Percentiles rank a stretch among this genome's conserved stretches.
These are phyloP conservation scores for Fregetta grallaria DNA, from an alignment of 2,113 vertebrate genomes.

Conservation along the genomic window DNA sequence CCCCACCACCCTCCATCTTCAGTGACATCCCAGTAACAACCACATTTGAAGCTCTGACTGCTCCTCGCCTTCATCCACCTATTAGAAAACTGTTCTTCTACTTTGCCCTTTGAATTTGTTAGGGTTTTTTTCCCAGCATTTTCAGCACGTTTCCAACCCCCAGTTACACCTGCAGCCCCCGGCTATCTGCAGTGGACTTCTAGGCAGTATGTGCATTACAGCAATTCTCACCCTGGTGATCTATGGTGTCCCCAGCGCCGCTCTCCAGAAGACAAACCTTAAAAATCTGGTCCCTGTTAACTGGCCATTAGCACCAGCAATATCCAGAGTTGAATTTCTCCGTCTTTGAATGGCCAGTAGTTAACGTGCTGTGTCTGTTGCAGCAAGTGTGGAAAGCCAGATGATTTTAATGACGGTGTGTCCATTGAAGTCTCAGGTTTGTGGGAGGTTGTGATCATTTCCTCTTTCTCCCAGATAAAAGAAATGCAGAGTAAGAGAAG, in stretches of 20 bases:
- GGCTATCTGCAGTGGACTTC: neutral
- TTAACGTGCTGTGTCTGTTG: neutral
- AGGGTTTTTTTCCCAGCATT: rapidly evolving
- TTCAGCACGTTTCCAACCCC: neutral
- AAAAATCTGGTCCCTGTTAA: neutral
- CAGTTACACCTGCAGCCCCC: neutral
- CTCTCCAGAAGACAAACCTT: neutral
- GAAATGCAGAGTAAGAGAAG: neutral
- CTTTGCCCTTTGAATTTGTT: neutral
- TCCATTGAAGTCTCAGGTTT: neutral
- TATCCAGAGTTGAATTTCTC: neutral
- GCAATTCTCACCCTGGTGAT: neutral
- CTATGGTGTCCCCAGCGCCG: rapidly evolving
- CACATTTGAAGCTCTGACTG: neutral
- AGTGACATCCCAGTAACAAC: neutral
- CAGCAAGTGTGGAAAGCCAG: neutral
- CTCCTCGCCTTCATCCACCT: neutral
- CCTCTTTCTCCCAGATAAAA: slow-evolving; percentile 23
- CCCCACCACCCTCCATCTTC: neutral
- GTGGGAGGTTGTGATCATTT: neutral
- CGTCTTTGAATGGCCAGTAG: neutral
- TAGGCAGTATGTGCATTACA: neutral
- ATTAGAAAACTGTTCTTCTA: neutral
- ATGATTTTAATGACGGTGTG: neutral
- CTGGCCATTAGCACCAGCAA: neutral